Evolutionary conservation across 2,113 vertebrate species (phyloP), one percentile per base, ranked within the genome.

Genomic region (Dinomys branickii): DNA sequence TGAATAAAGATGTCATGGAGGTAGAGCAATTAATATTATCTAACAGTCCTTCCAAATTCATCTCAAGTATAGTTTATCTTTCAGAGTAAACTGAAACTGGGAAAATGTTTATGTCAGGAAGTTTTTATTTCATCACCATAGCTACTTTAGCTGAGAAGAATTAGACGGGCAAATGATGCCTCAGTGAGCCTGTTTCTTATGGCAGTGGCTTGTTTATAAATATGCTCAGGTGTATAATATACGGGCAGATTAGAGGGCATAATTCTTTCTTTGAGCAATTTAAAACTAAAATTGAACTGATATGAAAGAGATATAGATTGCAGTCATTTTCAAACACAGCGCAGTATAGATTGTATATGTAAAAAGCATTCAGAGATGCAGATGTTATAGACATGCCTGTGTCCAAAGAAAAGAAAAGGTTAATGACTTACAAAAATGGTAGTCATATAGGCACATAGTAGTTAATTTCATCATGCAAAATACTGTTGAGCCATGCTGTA

Each of bases 21-120:
- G 22, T 56, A 14, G n/a, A 92, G 5, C 61, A 96, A 61, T 93
- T 54, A 93, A 5, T 93, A 71, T 30, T 89, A 84, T 38, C 26
- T 82, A 77, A 69, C 2, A 50, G 11, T 16, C 28, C 38, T 94
- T 69, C 50, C 17, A 80, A 69, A 83, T 54, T 24, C 12, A 50
- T 78, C 14, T 0, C 4, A 82, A 30, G 17, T 61, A 14, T 44
- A 61, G 19, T 50, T 92, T 77, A 52, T 3, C 1, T 73, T 95
- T 94, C 38, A 58, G 8, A 71, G 11, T 28, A 96, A 90, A 22
- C 4, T 7, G 58, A 58, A 41, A 78, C 13, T 20, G 26, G 56
- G 10, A 47, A 50, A 54, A 5, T 86, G 16, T 28, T 75, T 59
- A 22, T 81, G 14, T 7, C 65, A 41, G 0, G 5, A 59, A 61